Conservation (phyloP, 2,888 invertebrate species). For the Leptura quadrifasciata region DNA sequence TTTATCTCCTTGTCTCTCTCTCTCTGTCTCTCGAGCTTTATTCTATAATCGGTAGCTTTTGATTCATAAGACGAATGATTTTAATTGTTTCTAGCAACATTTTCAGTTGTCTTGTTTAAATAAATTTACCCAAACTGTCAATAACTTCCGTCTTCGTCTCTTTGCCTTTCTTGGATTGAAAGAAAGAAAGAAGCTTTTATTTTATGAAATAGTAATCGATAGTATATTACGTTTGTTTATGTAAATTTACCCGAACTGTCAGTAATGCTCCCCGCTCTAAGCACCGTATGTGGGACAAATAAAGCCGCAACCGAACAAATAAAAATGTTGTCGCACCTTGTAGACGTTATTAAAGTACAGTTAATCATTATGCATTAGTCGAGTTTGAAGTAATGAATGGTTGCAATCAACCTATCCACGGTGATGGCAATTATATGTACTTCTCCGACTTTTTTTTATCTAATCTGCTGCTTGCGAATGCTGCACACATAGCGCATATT, state of each 20-base stretch:
- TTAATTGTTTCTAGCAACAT: no score
- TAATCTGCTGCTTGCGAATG: slow-evolving; percentile 32
- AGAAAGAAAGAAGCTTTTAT: no score
- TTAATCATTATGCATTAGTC: slow-evolving; percentile 8
- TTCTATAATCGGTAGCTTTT: no score
- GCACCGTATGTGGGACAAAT: no score
- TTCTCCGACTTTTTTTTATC: not conserved
- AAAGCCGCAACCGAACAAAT: not conserved
- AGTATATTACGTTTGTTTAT: not conserved
- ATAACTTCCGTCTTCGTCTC: no score
- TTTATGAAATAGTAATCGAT: no score
- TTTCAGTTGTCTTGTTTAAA: no score
- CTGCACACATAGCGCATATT: slow-evolving; percentile 41
- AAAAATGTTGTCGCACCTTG: not conserved
- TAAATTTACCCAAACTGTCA: no score
- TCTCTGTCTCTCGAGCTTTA: no score
- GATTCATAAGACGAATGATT: no score
- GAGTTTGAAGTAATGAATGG: slow-evolving; percentile 28
- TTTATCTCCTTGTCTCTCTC: no score
- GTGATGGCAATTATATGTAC: slow-evolving; percentile 35
- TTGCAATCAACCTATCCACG: slow-evolving; percentile 35
- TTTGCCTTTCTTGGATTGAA: no score
- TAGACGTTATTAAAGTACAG: not conserved
- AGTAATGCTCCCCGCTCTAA: not conserved
- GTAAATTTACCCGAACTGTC: not conserved